A percentile compares a stretch with the other conserved stretches of the same genome.
phyloP scores from a whole-genome alignment of 2,113 vertebrate genomes.

The Edolisoma coerulescens region DNA sequence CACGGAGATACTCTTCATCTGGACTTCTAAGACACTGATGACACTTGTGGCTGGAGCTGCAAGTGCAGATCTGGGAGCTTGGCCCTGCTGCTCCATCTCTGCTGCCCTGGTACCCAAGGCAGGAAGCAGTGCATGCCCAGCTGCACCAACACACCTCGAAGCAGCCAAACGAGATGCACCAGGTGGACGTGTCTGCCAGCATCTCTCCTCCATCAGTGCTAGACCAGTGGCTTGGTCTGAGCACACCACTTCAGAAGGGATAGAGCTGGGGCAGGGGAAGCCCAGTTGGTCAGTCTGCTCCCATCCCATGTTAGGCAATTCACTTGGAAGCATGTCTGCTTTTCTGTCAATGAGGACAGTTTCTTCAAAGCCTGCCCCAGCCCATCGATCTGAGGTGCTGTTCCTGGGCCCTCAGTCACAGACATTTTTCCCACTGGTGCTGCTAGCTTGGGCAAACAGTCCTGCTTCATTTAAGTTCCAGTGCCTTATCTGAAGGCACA shows the following conservation, averaged over 20 bases:
- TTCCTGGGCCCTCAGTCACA: neutral
- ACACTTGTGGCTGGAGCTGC: neutral
- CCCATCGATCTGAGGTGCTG: neutral
- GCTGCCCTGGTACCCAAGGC: neutral
- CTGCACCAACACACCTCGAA: neutral
- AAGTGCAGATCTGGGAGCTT: neutral
- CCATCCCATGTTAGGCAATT: neutral
- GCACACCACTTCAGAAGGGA: neutral
- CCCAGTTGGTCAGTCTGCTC: neutral
- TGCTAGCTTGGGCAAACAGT: neutral
- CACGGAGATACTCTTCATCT: neutral
- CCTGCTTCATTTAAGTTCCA: neutral
- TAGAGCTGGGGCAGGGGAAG: neutral
- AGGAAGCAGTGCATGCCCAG: neutral
- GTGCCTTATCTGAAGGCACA: neutral
- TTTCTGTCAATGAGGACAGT: neutral
- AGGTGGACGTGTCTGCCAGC: neutral
- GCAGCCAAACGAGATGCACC: neutral
- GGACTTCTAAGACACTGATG: neutral
- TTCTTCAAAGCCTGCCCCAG: neutral
- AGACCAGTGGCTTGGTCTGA: neutral
- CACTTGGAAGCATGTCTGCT: neutral
- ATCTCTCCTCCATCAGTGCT: neutral
- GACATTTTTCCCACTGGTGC: neutral
- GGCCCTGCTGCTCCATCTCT: neutral